A percentile compares a stretch with the other conserved stretches of the same genome.
Conservation (phyloP, 2,113 vertebrate genomes). For the Bungarus multicinctus region DNA sequence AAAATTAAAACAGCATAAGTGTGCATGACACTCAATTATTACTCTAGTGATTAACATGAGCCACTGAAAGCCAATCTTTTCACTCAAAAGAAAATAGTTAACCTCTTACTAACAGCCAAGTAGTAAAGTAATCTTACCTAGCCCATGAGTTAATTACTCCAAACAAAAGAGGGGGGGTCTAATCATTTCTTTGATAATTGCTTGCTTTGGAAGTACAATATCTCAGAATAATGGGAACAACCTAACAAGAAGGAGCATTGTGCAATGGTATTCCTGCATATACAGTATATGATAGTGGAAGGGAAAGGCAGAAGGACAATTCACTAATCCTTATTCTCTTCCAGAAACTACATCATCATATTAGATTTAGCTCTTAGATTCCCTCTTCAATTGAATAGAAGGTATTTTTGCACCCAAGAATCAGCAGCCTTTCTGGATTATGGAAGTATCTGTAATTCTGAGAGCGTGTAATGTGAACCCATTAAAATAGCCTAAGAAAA, state of each 20-base stretch:
- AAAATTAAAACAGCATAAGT: not conserved
- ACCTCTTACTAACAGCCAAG: not conserved
- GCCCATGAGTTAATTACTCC: not conserved
- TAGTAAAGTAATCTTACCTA: not conserved
- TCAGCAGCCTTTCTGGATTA: not conserved
- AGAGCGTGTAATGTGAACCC: not conserved
- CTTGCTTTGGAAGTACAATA: not conserved
- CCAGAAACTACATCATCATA: not conserved
- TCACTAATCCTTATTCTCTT: not conserved
- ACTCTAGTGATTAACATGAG: not conserved
- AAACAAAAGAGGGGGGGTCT: not conserved
- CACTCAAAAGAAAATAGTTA: not conserved
- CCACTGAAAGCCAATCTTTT: not conserved
- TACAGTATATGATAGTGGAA: not conserved
- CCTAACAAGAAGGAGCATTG: not conserved
- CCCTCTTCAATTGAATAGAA: not conserved
- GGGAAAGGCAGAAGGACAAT: not conserved
- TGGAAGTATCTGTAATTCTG: not conserved
- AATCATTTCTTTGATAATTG: not conserved
- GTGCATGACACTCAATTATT: not conserved
- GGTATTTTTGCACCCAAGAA: not conserved
- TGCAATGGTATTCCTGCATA: not conserved
- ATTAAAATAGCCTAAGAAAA: not conserved
- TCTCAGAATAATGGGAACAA: not conserved
- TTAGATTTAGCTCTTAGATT: not conserved